Percentiles rank a stretch among this genome's conserved stretches.
Evolutionary conservation across 2,113 vertebrate species (phyloP).

Genomic region (Laterallus jamaicensis): DNA sequence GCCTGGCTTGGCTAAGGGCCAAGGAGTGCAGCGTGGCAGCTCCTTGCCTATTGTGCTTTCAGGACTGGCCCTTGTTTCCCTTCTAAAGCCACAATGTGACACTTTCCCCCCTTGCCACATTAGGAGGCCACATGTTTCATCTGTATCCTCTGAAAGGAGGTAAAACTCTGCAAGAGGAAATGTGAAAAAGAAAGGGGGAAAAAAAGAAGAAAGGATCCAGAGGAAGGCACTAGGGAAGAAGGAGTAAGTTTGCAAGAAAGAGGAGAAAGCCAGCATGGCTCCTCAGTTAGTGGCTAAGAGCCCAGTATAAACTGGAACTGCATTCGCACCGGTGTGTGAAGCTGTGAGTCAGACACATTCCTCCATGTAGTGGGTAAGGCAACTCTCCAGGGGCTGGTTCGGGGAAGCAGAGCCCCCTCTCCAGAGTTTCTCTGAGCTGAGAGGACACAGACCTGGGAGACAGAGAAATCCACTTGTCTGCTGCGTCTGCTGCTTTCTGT

Average conservation of each 20-base stretch:
- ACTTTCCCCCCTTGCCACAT: neutral
- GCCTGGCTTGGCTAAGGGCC: neutral
- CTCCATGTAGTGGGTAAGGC: neutral
- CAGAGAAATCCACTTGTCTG: neutral
- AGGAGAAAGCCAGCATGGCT: neutral
- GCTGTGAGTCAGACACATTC: conserved; percentile 31
- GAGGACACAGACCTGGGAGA: neutral
- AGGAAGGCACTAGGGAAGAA: neutral
- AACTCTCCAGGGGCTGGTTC: neutral
- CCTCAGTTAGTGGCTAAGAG: neutral
- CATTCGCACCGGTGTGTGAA: neutral
- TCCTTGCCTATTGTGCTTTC: neutral
- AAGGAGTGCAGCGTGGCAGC: neutral
- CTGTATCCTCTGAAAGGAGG: neutral
- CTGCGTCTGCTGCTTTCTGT: neutral
- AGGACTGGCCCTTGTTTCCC: neutral
- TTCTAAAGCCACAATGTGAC: neutral
- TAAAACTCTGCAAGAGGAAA: neutral
- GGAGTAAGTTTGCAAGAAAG: neutral
- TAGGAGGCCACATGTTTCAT: neutral
- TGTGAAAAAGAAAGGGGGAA: neutral
- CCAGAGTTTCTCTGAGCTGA: neutral
- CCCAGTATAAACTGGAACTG: neutral
- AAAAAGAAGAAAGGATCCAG: neutral
- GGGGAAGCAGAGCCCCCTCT: neutral